phyloP scores from a whole-genome alignment of 2,113 vertebrate species.

The Festucalex cinctus region DNA sequence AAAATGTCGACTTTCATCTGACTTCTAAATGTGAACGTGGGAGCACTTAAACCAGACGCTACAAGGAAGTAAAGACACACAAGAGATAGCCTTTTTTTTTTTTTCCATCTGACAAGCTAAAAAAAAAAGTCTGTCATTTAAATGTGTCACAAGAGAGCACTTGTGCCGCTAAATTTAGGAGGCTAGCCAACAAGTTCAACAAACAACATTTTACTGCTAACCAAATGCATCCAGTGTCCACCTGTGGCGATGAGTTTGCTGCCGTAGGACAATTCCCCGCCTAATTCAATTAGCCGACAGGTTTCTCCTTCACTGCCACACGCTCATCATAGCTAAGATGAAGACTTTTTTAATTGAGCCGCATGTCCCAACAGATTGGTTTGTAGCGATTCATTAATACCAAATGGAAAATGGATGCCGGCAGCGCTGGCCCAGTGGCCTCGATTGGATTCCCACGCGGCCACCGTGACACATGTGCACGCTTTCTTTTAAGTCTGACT shows the following conservation, averaged over 20 bases:
- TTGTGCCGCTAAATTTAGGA: neutral
- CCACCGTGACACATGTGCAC: slow-evolving; percentile 61
- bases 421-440: slow-evolving; percentile 75
- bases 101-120: no score
- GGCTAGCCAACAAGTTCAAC: slow-evolving; percentile 29
- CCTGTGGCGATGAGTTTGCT: slow-evolving; percentile 24
- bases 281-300: slow-evolving; percentile 53
- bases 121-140: no score
- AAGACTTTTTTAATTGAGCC: slow-evolving; percentile 73
- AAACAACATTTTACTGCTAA: slow-evolving; percentile 36
- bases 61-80: neutral
- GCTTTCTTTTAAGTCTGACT: slow-evolving; percentile 82
- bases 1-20: neutral
- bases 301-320: slow-evolving; percentile 47
- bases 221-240: slow-evolving; percentile 45
- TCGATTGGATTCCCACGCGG: slow-evolving; percentile 68
- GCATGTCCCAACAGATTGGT: slow-evolving; percentile 67
- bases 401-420: slow-evolving; percentile 73
- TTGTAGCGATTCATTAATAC: slow-evolving; percentile 74
- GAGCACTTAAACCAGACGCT: neutral
- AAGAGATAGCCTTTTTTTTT: neutral
- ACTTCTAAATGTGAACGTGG: neutral
- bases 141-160: no score
- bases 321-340: slow-evolving; percentile 59
- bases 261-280: slow-evolving; percentile 22